A percentile compares a stretch with the other conserved stretches of the same genome.
These are phyloP conservation scores for Tachycineta bicolor DNA, from an alignment of 2,113 vertebrate genomes.

Conservation along the genomic window DNA sequence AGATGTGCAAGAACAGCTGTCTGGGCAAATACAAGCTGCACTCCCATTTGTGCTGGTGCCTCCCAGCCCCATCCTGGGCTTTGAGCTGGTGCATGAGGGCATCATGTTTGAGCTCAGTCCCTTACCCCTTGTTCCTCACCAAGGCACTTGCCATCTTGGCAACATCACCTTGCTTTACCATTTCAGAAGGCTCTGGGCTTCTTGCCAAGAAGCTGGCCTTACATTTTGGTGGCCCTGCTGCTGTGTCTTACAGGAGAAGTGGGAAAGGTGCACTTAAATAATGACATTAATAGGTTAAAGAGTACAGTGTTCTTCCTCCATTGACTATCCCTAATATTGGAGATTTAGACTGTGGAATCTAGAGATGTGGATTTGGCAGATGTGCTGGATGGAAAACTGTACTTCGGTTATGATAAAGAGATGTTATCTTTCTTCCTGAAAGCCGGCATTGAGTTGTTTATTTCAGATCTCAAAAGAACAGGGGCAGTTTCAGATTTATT, in stretches of 20 bases:
- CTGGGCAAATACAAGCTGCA: neutral
- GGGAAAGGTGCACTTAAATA: neutral
- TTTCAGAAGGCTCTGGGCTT: neutral
- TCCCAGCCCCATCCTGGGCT: neutral
- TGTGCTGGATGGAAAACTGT: neutral
- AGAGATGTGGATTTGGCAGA: neutral
- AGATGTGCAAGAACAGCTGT: neutral
- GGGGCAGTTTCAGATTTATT: conserved; percentile 28
- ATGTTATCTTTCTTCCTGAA: conserved; percentile 14
- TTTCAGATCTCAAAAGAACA: neutral
- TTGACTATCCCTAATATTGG: neutral
- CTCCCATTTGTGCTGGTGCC: neutral
- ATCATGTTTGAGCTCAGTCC: neutral
- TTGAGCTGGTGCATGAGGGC: neutral
- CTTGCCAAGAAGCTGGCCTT: neutral
- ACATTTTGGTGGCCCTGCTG: neutral
- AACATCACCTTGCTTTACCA: neutral
- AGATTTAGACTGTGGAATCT: neutral
- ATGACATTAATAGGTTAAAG: neutral
- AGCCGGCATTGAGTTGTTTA: neutral
- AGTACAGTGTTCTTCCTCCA: neutral
- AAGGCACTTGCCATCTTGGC: neutral
- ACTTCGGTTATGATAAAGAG: neutral
- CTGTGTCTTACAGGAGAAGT: neutral
- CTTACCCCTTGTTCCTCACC: neutral